Percentiles rank a stretch among this genome's conserved stretches.
Evolutionary conservation across 2,888 invertebrate genomes (phyloP).

Genomic region (Cosmopolites sordidus): DNA sequence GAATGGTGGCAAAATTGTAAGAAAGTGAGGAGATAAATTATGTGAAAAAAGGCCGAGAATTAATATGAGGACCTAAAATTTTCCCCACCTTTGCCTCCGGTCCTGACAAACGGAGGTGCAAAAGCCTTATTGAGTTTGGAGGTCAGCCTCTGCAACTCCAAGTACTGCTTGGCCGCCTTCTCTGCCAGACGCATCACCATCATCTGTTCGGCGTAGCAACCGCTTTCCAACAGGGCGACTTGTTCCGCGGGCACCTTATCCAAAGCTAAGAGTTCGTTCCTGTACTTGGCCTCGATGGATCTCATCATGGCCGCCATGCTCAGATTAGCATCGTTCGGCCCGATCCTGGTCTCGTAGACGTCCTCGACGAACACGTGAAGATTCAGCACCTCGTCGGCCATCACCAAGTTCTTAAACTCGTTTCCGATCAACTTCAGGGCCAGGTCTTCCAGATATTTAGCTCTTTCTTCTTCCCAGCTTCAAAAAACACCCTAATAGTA

Average conservation of each 20-base stretch:
- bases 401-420: conserved; percentile 55
- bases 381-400: conserved; percentile 55
- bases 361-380: conserved; percentile 60
- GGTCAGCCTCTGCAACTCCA: conserved; percentile 51
- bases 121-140: conserved; percentile 49
- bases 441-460: conserved; percentile 51
- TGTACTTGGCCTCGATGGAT: conserved; percentile 56
- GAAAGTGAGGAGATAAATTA: too few relatives aligned
- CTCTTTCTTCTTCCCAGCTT: conserved; percentile 53
- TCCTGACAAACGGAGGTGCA: conserved; percentile 40
- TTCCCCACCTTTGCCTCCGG: conserved; percentile 25
- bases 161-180: conserved; percentile 56
- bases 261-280: conserved; percentile 48
- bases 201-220: conserved; percentile 52
- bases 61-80: too few relatives aligned
- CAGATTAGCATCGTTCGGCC: conserved; percentile 56
- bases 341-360: conserved; percentile 58
- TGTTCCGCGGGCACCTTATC: conserved; percentile 53
- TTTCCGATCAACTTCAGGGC: conserved; percentile 55
- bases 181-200: conserved; percentile 53
- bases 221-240: conserved; percentile 52
- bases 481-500: too few relatives aligned
- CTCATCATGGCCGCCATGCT: conserved; percentile 56
- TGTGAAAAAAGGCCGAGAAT: too few relatives aligned
- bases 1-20: too few relatives aligned